These are phyloP conservation scores for Bothrops alternatus DNA, from an alignment of 2,797 vertebrate genomes.

Conservation along the genomic window DNA sequence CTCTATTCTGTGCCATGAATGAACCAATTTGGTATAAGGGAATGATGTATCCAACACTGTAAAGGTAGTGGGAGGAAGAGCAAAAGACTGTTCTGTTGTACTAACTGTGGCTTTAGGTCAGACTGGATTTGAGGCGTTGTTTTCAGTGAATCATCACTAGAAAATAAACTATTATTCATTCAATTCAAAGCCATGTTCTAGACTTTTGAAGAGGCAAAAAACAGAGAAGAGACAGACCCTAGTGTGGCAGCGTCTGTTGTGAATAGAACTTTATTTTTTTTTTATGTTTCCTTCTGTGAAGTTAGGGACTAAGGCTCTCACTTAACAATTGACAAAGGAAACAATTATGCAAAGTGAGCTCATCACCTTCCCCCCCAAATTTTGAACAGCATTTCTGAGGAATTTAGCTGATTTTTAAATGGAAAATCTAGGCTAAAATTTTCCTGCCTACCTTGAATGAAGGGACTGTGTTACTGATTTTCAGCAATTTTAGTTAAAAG, in stretches of 20 bases:
- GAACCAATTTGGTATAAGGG: background rate
- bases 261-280: background rate
- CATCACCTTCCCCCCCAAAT: background rate
- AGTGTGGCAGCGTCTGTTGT: background rate
- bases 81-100: background rate
- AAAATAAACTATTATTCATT: background rate
- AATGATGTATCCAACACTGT: background rate
- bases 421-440: background rate
- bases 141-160: background rate
- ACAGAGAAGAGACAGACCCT: background rate
- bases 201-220: background rate
- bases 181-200: background rate
- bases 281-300: background rate
- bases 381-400: background rate
- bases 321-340: background rate
- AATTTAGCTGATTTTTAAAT: background rate
- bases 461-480: background rate
- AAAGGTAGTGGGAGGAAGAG: background rate
- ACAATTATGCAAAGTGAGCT: background rate
- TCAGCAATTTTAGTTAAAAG: background rate
- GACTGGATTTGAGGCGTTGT: background rate
- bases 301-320: background rate
- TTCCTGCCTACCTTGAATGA: background rate
- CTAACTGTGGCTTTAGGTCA: background rate
- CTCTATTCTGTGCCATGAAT: background rate